Percentiles rank a stretch among this genome's conserved stretches.
Evolutionary conservation across 1,140 invertebrate species (phyloP).

Genomic region (Brachionus koreanus): DNA sequence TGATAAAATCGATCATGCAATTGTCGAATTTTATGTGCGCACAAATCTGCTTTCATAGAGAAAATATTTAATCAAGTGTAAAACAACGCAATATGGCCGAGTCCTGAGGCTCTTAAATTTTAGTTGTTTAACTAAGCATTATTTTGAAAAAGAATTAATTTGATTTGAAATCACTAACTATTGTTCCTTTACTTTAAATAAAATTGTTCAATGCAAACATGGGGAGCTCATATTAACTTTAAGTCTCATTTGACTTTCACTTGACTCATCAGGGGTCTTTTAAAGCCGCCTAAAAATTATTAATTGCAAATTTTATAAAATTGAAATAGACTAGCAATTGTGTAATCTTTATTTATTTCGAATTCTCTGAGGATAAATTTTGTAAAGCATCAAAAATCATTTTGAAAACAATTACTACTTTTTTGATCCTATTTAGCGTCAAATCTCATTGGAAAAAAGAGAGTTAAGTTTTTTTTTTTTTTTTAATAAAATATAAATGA

Average conservation of each 20-base stretch:
- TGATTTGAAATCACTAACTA: not conserved
- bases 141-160: not conserved
- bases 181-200: not conserved
- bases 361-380: not conserved
- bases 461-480: not conserved
- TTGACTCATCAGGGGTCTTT: too few relatives aligned
- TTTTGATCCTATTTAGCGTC: not conserved
- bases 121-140: not conserved
- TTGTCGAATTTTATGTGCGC: not conserved
- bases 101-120: too few relatives aligned
- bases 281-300: not conserved
- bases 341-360: not conserved
- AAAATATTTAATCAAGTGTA: slow-evolving; percentile 5
- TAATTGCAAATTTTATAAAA: not conserved
- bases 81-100: not conserved
- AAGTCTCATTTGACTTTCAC: not conserved
- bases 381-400: not conserved
- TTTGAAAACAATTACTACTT: not conserved
- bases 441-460: not conserved
- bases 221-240: not conserved
- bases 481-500: not conserved
- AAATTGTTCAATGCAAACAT: not conserved
- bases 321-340: not conserved
- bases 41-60: not conserved
- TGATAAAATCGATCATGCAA: not conserved